Conservation (phyloP, 2,797 vertebrate genomes). For the Falco cherrug region DNA sequence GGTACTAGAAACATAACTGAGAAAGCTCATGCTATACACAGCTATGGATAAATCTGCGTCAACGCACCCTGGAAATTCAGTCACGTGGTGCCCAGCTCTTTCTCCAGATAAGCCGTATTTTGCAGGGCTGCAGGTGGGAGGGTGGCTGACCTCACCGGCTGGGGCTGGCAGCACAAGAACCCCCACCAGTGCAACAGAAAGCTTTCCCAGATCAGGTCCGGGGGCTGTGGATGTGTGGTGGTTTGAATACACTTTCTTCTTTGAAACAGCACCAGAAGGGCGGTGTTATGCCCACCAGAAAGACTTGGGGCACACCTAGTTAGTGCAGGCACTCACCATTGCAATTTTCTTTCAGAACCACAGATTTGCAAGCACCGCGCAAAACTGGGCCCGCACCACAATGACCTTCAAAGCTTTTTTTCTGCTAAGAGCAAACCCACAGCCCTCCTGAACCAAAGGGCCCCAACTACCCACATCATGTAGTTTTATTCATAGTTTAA, state of each 20-base stretch:
- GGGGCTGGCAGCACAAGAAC: neutral
- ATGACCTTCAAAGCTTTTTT: neutral
- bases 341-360: neutral
- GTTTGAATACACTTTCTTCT: neutral
- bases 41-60: neutral
- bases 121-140: neutral
- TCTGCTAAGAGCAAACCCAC: neutral
- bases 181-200: neutral
- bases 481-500: neutral
- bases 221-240: no score
- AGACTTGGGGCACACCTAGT: neutral
- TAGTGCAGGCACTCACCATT: neutral
- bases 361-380: neutral
- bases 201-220: no score
- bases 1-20: neutral
- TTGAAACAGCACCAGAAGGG: neutral
- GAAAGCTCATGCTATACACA: neutral
- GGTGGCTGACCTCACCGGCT: rapidly evolving
- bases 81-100: neutral
- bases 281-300: neutral
- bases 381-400: neutral
- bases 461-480: neutral
- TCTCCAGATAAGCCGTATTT: neutral
- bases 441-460: neutral
- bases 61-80: neutral